Base-by-base conservation (phyloP, 2,113 vertebrate genomes). In the Callaeas wilsoni region DNA sequence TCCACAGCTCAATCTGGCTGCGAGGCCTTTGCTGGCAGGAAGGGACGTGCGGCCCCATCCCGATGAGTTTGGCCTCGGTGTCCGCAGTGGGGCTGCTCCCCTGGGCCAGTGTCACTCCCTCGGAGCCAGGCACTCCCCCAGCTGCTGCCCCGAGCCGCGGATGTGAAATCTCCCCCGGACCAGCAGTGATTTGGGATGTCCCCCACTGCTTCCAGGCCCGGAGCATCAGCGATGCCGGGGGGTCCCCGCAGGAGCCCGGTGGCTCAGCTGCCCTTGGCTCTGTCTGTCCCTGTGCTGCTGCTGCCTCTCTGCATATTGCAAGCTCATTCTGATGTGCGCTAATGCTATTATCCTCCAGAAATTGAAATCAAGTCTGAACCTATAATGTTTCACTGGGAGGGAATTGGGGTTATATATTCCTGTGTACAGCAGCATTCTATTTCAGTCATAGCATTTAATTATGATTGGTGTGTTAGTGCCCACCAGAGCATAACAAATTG, bases 391-490 rank as follows among this genome's bases (percentile, higher is more conserved):
- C 97, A 92, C 92, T 95, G 98, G 98, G 97, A 98, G 98, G 98
- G 98, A 98, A 98, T 98, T 99, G 98, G 98, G 98, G 98, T 98
- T 98, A 98, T 98, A 98, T 98, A 98, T 98, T 98, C 98, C 98
- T 98, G 97, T 96, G 97, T 98, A 84, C 97, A 98, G 97, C 96
- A 94, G 97, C 98, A 98, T 98, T 98, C 98, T 98, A 98, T 98
- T 98, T 98, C 98, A 98, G 98, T 98, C 98, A 97, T 98, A 98
- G 98, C 98, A 98, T 99, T 99, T 99, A 99, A 99, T 99, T 99
- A 99, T 98, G 99, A 99, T 99, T 98, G 98, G 99, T 99, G 98
- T 99, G 98, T 99, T 98, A 99, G 98, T 98, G 98, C 98, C 98
- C 99, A 98, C 98, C 98, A 97, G 99, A 99, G 99, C 99, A 99